Evolutionary conservation across 1,140 invertebrate species (phyloP), one percentile per base, ranked within the genome.

Genomic region (Eumaeus atala): DNA sequence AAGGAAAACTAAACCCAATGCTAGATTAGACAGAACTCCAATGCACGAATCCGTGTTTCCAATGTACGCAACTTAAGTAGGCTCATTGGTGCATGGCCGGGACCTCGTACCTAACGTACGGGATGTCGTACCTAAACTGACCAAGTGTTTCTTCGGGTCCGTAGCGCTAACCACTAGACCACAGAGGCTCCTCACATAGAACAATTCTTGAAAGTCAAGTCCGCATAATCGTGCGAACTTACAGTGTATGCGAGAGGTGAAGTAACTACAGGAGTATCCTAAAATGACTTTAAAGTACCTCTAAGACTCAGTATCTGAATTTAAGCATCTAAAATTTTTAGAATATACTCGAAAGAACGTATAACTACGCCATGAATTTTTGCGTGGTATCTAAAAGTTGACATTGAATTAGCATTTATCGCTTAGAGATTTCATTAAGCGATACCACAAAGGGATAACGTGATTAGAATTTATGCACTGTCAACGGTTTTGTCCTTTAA

Each of bases 331-430:
- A 44, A 44, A n/a, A 44, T 17, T 44, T 44, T 44, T 16, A 44
- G 17, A 47, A 69, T 72, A 67, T 74, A 64, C 67, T 52, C 58
- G 51, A 47, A 58, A 68, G 59, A 58, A 60, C 70, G 70, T 65
- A 59, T 52, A 51, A 55, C 44, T 63, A 61, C 56, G 56, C 54
- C 48, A 52, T 61, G 64, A 71, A 69, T 72, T 76, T 73, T 72
- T 66, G 56, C 56, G 56, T 66, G 66, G 68, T 59, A 60, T 66
- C 58, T 59, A 56, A 74, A 77, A 73, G 59, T 76, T 74, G 34
- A 36, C 49, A 59, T 63, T 56, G 59, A 74, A 73, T 77, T 75
- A 72, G 59, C 72, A 74, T 79, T 77, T 71, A 67, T 75, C 61
- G 67, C 61, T 64, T 70, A 66, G 63, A 66, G 72, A 67, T 65